phyloP scores from a whole-genome alignment of 2,113 vertebrate species.

The Cyphomyrus discorhynchus region DNA sequence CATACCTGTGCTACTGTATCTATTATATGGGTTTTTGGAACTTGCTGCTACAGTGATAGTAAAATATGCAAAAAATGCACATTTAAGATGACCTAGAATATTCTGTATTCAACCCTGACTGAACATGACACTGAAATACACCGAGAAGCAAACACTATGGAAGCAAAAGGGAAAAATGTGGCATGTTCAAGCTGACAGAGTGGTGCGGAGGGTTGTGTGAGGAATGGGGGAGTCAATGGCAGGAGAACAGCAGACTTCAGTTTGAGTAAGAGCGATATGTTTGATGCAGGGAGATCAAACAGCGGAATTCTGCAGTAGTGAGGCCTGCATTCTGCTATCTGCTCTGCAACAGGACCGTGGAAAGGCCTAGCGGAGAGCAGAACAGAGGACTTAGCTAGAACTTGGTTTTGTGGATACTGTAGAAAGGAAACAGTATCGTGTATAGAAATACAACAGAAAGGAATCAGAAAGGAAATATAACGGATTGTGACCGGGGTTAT shows the following conservation, averaged over 20 bases:
- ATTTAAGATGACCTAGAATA: not conserved
- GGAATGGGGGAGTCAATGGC: not conserved
- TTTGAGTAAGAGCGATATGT: not conserved
- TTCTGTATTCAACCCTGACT: not conserved
- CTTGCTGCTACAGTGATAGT: not conserved
- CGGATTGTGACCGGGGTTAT: not conserved
- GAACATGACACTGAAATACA: not conserved
- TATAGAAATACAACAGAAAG: not conserved
- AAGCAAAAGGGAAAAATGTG: not conserved
- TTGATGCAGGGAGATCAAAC: not conserved
- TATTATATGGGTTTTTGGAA: not conserved
- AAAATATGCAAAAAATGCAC: not conserved
- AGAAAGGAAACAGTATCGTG: not conserved
- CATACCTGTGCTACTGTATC: not conserved
- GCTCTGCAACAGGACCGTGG: not conserved
- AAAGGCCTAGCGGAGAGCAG: not conserved
- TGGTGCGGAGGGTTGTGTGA: not conserved
- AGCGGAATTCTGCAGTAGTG: not conserved
- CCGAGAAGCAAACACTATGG: not conserved
- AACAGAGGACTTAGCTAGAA: not conserved
- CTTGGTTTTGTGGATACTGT: not conserved
- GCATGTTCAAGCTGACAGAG: not conserved
- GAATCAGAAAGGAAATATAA: not conserved
- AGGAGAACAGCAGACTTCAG: not conserved
- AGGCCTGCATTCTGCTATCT: not conserved